Conservation (phyloP, 2,888 invertebrate genomes). For the Octonoba sinensis region DNA sequence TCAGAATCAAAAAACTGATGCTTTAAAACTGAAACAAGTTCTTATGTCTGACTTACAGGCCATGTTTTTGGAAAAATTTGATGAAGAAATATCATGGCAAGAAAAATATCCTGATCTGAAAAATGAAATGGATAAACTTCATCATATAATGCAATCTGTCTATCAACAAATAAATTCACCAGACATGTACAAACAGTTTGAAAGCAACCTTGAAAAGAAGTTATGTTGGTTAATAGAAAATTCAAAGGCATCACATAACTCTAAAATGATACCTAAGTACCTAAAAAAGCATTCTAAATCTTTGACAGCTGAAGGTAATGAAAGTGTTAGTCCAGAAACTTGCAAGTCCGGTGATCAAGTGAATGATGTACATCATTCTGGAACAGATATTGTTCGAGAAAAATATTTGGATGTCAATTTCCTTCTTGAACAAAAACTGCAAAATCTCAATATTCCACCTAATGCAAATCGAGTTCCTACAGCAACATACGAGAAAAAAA, state of each 20-base stretch:
- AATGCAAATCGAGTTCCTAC: conserved; percentile 6
- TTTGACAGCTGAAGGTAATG: too few relatives aligned
- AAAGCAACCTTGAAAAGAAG: conserved; percentile 21
- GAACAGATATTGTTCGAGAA: too few relatives aligned
- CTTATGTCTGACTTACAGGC: conserved; percentile 7
- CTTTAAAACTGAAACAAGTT: background rate
- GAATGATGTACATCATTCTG: too few relatives aligned
- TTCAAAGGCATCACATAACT: background rate
- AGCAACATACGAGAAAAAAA: conserved; percentile 28
- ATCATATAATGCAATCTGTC: background rate
- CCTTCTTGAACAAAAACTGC: conserved; percentile 28
- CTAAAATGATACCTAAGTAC: too few relatives aligned
- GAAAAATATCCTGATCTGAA: background rate
- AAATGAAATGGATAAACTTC: conserved; percentile 12
- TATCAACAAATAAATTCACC: conserved; percentile 19
- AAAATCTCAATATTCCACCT: conserved; percentile 7
- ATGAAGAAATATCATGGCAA: conserved; percentile 15
- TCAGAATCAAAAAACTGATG: background rate
- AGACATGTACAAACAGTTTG: conserved; percentile 12
- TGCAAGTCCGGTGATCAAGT: too few relatives aligned
- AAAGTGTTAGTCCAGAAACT: too few relatives aligned
- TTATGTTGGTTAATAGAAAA: background rate
- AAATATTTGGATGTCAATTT: background rate
- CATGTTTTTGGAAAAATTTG: background rate
- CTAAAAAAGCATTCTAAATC: too few relatives aligned